Evolutionary conservation across 2,888 invertebrate species (phyloP).

Genomic region (Lobophora halterata): DNA sequence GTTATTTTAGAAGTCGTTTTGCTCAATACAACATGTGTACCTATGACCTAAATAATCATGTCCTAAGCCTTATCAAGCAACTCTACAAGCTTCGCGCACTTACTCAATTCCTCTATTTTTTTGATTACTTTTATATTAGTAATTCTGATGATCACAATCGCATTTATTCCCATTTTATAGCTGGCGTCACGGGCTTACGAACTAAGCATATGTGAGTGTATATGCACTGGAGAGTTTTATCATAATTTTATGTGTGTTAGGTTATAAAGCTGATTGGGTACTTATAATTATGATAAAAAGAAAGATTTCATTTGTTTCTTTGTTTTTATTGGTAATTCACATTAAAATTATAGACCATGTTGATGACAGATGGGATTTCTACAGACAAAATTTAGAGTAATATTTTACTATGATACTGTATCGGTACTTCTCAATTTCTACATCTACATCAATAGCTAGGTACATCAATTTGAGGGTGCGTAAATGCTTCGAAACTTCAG

Average conservation of each 20-base stretch:
- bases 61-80: background rate
- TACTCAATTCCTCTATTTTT: conserved; percentile 7
- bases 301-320: conserved; percentile 52
- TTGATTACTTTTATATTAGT: no score
- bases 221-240: background rate
- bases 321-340: conserved; percentile 80
- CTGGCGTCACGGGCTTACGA: background rate
- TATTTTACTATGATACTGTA: conserved; percentile 72
- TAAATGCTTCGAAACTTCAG: conserved; percentile 75
- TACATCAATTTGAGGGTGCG: conserved; percentile 69
- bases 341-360: conserved; percentile 79
- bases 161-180: conserved; percentile 12
- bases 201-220: background rate
- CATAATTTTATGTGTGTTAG: background rate
- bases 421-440: conserved; percentile 75
- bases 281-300: conserved; percentile 31
- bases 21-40: no score
- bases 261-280: background rate
- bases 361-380: conserved; percentile 74
- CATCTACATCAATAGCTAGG: conserved; percentile 72
- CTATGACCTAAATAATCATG: no score
- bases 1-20: no score
- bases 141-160: conserved; percentile 6
- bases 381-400: conserved; percentile 71
- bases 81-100: conserved; percentile 5